These are phyloP conservation scores for Limanda limanda DNA, from an alignment of 2,113 vertebrate species.

Conservation along the genomic window DNA sequence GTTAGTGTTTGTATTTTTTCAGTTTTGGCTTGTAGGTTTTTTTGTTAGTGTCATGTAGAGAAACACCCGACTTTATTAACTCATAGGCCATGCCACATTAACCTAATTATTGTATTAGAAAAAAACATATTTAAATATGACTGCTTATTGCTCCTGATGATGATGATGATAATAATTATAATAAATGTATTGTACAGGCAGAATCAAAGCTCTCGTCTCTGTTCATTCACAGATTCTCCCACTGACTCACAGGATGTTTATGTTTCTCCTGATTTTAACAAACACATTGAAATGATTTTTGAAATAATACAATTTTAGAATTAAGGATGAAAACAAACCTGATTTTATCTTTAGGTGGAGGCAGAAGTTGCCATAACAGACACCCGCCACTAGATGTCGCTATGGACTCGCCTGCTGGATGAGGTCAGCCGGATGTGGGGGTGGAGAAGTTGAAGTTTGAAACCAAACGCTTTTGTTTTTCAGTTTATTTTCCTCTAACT, in stretches of 20 bases:
- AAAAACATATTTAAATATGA: slow-evolving; percentile 70
- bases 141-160: slow-evolving; percentile 70
- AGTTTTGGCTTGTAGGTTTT: slow-evolving; percentile 64
- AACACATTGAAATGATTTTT: not conserved
- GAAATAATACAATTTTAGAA: not conserved
- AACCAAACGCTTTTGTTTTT: not conserved
- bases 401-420: not conserved
- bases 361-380: not conserved
- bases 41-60: slow-evolving; percentile 71
- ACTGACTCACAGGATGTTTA: not conserved
- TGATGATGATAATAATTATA: slow-evolving; percentile 49
- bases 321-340: not conserved
- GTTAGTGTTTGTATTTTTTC: slow-evolving; percentile 30
- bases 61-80: slow-evolving; percentile 61
- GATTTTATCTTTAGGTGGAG: not conserved
- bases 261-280: too few species aligned
- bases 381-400: slow-evolving; percentile 18
- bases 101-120: slow-evolving; percentile 72
- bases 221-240: not conserved
- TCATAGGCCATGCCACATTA: slow-evolving; percentile 57
- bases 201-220: slow-evolving; percentile 8
- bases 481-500: not conserved
- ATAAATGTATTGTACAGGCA: slow-evolving; percentile 78
- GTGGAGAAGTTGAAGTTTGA: not conserved
- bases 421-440: not conserved